A percentile compares a stretch with the other conserved stretches of the same genome.
phyloP scores from a whole-genome alignment of 2,113 vertebrate genomes.

The Prolemur simus region DNA sequence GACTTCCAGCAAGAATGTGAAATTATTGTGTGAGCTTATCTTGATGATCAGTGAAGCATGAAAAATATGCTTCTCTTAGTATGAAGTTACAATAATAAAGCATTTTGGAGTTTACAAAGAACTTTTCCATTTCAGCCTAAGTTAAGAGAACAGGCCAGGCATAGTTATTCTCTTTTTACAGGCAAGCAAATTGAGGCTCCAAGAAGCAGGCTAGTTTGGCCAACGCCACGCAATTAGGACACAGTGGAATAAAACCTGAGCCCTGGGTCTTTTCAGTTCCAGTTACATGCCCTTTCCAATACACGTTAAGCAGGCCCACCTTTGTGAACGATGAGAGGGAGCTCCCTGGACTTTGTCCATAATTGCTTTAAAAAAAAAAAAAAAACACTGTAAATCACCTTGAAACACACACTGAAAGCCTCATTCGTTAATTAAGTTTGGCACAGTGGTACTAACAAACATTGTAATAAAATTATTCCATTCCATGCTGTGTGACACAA shows the following conservation, averaged over 20 bases:
- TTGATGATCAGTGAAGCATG: neutral
- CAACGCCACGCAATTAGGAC: neutral
- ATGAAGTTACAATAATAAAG: neutral
- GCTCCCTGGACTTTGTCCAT: conserved; percentile 13
- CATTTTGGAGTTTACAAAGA: neutral
- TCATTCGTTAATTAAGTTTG: neutral
- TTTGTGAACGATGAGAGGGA: neutral
- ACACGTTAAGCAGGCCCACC: neutral
- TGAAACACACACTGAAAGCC: neutral
- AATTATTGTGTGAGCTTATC: neutral
- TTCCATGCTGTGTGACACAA: neutral
- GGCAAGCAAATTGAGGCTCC: neutral
- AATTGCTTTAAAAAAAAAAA: neutral
- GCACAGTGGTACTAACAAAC: neutral
- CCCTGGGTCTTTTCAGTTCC: neutral
- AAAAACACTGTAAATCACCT: neutral
- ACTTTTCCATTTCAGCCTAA: neutral
- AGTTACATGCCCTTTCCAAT: neutral
- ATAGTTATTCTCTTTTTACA: neutral
- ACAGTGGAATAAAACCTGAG: neutral
- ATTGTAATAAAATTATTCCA: neutral
- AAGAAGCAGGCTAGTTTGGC: neutral
- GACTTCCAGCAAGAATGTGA: neutral
- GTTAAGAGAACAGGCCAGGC: neutral
- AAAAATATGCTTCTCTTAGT: neutral